phyloP scores from a whole-genome alignment of 2,113 vertebrate genomes.

The Sylvia atricapilla region DNA sequence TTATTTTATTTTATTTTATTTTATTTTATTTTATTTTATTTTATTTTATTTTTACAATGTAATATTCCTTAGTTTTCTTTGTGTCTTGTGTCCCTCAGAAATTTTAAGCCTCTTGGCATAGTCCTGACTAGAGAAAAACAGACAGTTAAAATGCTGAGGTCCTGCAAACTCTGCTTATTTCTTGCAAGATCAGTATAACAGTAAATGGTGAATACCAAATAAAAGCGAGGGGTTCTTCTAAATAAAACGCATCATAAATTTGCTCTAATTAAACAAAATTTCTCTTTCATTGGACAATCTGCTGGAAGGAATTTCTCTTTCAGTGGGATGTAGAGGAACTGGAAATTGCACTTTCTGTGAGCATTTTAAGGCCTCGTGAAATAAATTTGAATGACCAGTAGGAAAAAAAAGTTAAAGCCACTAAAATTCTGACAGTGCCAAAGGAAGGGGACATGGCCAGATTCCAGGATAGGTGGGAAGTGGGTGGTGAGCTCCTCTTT shows the following conservation, averaged over 20 bases:
- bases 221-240: background rate
- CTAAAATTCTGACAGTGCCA: background rate
- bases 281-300: background rate
- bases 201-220: background rate
- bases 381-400: background rate
- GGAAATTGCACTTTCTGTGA: background rate
- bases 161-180: background rate
- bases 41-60: no score
- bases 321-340: background rate
- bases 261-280: background rate
- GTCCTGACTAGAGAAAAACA: background rate
- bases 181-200: background rate
- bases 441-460: background rate
- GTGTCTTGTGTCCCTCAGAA: background rate
- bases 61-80: background rate
- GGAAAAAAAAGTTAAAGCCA: background rate
- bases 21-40: background rate
- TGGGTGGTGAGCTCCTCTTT: background rate
- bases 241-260: background rate
- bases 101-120: background rate
- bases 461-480: rapidly evolving
- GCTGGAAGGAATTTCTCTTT: background rate
- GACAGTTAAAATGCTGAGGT: background rate
- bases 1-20: background rate
- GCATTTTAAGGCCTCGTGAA: background rate